A percentile compares a stretch with the other conserved stretches of the same genome.
Evolutionary conservation across 2,113 vertebrate species (phyloP).

Genomic region (Equus quagga): DNA sequence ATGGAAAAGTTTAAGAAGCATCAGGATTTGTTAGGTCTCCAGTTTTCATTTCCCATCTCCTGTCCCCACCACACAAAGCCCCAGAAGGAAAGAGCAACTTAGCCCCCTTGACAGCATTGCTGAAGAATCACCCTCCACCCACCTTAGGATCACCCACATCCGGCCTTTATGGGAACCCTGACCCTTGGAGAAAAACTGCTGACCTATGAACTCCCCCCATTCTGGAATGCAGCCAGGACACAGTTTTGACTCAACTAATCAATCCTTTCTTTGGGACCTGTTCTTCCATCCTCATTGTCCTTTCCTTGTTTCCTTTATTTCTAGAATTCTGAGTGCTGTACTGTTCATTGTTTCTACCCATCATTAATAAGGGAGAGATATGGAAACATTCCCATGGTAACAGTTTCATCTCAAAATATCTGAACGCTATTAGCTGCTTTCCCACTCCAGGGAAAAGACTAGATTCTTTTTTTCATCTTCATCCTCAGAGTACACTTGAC

Average conservation of each 20-base stretch:
- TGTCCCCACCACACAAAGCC: not conserved
- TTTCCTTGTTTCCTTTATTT: constrained; percentile 66
- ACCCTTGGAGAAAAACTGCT: not conserved
- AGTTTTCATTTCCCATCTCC: not conserved
- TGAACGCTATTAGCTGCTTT: constrained; percentile 76
- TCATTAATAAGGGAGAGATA: constrained; percentile 78
- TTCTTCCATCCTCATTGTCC: constrained; percentile 56
- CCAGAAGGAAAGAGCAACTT: not conserved
- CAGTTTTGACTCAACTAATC: not conserved
- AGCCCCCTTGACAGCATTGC: not conserved
- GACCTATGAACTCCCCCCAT: not conserved
- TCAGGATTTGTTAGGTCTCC: not conserved
- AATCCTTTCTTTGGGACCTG: not conserved
- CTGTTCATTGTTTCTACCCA: constrained; percentile 71
- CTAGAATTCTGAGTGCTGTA: constrained; percentile 67
- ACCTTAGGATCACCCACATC: not conserved
- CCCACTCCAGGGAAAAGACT: constrained; percentile 68
- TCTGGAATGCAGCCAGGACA: not conserved
- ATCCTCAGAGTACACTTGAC: constrained; percentile 13
- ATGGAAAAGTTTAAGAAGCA: not conserved
- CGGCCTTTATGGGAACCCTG: not conserved
- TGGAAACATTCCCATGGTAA: constrained; percentile 82
- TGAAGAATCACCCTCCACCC: not conserved
- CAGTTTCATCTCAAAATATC: constrained; percentile 82
- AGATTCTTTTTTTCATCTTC: not conserved